phyloP scores from a whole-genome alignment of 2,113 vertebrate species.

The Epinephelus cyanopodus region DNA sequence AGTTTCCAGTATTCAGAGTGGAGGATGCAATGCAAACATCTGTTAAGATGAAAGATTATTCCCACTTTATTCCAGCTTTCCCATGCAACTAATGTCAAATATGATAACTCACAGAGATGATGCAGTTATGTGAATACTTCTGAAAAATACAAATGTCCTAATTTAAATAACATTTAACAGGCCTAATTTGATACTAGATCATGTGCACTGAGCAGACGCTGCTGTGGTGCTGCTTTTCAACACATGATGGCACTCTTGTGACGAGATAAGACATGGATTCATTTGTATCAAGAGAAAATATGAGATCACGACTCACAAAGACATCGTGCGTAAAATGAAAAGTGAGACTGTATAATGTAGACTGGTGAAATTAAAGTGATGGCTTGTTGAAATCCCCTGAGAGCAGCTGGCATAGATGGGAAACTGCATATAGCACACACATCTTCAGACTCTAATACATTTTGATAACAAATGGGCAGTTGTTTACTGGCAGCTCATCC shows the following conservation, averaged over 20 bases:
- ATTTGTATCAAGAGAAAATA: neutral
- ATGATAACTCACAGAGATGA: neutral
- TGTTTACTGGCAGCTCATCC: neutral
- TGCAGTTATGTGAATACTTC: neutral
- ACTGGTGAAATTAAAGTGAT: neutral
- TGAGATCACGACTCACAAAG: neutral
- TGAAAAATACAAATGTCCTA: too few relatives aligned
- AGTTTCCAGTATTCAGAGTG: too few relatives aligned
- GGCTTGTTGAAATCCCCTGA: neutral
- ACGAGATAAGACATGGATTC: neutral
- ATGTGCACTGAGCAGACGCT: too few relatives aligned
- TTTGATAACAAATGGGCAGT: neutral
- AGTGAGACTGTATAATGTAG: neutral
- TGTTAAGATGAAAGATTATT: neutral
- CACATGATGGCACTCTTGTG: constrained; percentile 47
- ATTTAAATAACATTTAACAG: too few relatives aligned
- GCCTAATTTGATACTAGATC: too few relatives aligned
- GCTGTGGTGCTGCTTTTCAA: constrained; percentile 21
- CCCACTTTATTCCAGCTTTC: neutral
- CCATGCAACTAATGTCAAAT: neutral
- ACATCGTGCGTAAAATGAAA: neutral
- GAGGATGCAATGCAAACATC: neutral
- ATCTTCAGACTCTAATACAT: neutral
- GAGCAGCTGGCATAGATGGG: too few relatives aligned
- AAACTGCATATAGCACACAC: too few relatives aligned